These are phyloP conservation scores for Diceros bicornis DNA, from an alignment of 2,797 vertebrate species.

Conservation along the genomic window DNA sequence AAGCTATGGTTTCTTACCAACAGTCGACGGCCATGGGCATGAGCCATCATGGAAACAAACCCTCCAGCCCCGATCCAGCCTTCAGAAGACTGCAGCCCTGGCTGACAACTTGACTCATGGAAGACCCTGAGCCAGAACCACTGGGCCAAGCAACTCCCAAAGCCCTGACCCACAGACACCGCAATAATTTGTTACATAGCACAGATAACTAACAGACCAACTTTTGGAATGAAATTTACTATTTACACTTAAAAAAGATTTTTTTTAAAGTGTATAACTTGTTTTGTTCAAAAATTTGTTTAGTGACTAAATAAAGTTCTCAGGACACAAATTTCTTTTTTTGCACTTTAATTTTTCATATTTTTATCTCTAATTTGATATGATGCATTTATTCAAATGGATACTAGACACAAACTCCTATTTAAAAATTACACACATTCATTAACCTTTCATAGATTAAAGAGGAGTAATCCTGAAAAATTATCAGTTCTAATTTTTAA, in stretches of 20 bases:
- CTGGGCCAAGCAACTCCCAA: not conserved
- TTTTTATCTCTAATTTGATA: constrained; percentile 52
- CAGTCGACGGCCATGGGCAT: not conserved
- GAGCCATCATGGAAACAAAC: not conserved
- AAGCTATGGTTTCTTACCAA: not conserved
- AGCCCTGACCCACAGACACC: not conserved
- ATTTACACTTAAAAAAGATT: not conserved
- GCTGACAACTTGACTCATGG: not conserved
- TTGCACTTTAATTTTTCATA: not conserved
- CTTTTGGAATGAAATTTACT: not conserved
- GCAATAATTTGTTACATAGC: not conserved
- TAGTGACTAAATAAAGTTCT: not conserved
- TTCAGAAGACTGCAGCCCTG: not conserved
- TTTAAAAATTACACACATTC: constrained; percentile 39
- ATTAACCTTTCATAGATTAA: constrained; percentile 40
- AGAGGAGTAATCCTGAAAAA: not conserved
- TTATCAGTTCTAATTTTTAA: constrained; percentile 38
- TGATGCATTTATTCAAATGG: constrained; percentile 19
- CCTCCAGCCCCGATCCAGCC: not conserved
- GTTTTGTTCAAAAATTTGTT: not conserved
- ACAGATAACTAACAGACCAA: not conserved
- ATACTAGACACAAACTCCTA: not conserved
- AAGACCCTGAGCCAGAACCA: not conserved
- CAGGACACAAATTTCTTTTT: not conserved
- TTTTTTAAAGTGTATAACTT: not conserved